Evolutionary conservation across 2,888 invertebrate species (phyloP).

Genomic region (Thecocarcelia acutangulata): DNA sequence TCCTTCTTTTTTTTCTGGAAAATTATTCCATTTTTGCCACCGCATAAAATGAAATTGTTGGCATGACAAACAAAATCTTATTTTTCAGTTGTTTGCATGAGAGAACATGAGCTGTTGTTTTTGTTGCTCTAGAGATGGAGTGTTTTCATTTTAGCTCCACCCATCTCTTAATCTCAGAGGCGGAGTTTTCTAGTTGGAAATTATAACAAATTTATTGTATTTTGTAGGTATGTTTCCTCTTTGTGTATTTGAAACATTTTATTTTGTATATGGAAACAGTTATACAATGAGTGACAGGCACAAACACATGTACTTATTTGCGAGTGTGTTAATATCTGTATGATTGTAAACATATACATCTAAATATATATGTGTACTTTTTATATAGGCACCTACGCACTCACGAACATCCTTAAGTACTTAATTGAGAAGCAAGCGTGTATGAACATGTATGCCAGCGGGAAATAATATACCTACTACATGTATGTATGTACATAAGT

Average conservation of each 20-base stretch:
- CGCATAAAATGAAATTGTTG: constrained; percentile 30
- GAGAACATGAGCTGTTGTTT: neutral
- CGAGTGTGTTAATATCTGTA: constrained; percentile 9
- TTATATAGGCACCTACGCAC: neutral
- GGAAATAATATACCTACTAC: neutral
- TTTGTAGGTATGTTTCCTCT: constrained; percentile 24
- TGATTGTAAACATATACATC: neutral
- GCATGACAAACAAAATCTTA: constrained; percentile 44
- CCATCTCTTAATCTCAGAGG: constrained; percentile 23
- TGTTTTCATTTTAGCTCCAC: constrained; percentile 48
- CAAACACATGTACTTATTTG: neutral
- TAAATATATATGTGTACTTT: neutral
- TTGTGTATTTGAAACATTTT: constrained; percentile 56
- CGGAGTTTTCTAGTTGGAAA: constrained; percentile 41
- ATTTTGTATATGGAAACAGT: constrained; percentile 31
- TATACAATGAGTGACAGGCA: constrained; percentile 12
- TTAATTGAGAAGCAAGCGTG: no score
- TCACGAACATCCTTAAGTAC: no score
- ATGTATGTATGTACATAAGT: neutral
- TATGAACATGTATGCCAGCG: no score
- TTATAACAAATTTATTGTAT: constrained; percentile 48
- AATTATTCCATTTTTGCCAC: neutral
- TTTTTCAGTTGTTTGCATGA: neutral
- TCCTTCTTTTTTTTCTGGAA: no score
- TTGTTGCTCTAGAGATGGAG: constrained; percentile 16